Percentiles rank a stretch among this genome's conserved stretches.
phyloP scores from a whole-genome alignment of 1,140 invertebrate species.

The Eriocheir sinensis region DNA sequence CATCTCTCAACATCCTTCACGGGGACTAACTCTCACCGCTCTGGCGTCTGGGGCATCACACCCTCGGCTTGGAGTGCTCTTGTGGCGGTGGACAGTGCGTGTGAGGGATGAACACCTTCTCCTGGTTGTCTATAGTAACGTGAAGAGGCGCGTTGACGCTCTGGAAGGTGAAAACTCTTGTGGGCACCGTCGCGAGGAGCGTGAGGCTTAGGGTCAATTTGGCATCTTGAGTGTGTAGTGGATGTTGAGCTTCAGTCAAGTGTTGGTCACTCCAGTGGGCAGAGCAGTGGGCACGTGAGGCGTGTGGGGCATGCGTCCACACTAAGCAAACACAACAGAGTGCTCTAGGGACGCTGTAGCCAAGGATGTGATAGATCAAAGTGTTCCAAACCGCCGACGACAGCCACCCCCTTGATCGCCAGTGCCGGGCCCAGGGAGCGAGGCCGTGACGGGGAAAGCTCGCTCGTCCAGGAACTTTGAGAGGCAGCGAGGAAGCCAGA shows the following conservation, averaged over 20 bases:
- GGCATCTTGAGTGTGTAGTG: slow-evolving; percentile 74
- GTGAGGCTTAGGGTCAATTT: slow-evolving; percentile 76
- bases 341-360: slow-evolving; percentile 30
- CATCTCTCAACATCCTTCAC: slow-evolving; percentile 77
- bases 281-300: slow-evolving; percentile 64
- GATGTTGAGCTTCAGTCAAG: slow-evolving; percentile 75
- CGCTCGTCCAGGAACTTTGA: slow-evolving; percentile 46
- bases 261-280: slow-evolving; percentile 74
- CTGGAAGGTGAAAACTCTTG: neutral
- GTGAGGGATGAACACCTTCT: neutral
- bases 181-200: slow-evolving; percentile 38
- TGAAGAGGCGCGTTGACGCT: neutral
- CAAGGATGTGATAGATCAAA: slow-evolving; percentile 69
- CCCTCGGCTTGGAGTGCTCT: neutral
- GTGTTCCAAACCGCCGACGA: neutral
- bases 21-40: slow-evolving; percentile 59
- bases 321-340: slow-evolving; percentile 54
- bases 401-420: too few relatives aligned
- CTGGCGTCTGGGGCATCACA: slow-evolving; percentile 41
- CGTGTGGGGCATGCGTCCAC: slow-evolving; percentile 56
- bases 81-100: neutral
- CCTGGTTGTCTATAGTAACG: neutral
- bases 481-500: slow-evolving; percentile 51
- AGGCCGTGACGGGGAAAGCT: slow-evolving; percentile 56
- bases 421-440: neutral